Base-by-base conservation (phyloP, 1,140 invertebrate species). In the Orussus abietinus region DNA sequence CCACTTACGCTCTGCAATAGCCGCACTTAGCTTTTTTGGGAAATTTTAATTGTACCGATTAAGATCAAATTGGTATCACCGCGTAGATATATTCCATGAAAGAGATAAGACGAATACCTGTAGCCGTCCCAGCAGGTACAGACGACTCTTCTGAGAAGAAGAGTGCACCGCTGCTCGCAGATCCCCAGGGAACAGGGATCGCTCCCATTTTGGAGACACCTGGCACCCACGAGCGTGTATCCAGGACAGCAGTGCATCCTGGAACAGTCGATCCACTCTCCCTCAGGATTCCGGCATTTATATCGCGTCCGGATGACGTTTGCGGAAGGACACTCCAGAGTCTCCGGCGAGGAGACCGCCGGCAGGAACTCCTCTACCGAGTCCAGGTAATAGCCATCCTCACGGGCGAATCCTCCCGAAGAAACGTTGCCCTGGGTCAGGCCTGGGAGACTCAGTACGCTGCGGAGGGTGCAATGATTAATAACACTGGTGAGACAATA, bases 101-200 rank as follows among this genome's bases (percentile, higher is more conserved):
- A 11, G 3, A 18, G 19, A 6, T 17, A 31, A 13, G 19, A 25
- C 22, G 34, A 7, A 28, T 44, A 82, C 43, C 63, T 73, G 58
- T 79, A 84, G 1, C 82, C 82, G 14, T 73, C 62, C 55, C 74
- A 76, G 47, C 82, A 84, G 10, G 79, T 79, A 61, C 82, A 84
- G 56, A 82, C 80, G 7, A 84, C 61, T n/a, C 76, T 58, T 35
- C 80, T 76, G 9, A 77, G 71, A 32, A 73, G 77, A 12, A 81
- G 74, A 11, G 75, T 75, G 55, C 82, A 84, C 38, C 73, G 73
- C 59, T 84, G 82, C 53, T 83, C 81, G 49, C 82, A 84, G 6
- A 83, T 60, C 38, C 75, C 69, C 49, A 83, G 60, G 21, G 76
- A 77, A 59, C 82, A 84, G 0, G 80, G 79, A 58, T 83, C 77